Conservation (phyloP, 2,888 invertebrate species). For the Noctua pronuba region DNA sequence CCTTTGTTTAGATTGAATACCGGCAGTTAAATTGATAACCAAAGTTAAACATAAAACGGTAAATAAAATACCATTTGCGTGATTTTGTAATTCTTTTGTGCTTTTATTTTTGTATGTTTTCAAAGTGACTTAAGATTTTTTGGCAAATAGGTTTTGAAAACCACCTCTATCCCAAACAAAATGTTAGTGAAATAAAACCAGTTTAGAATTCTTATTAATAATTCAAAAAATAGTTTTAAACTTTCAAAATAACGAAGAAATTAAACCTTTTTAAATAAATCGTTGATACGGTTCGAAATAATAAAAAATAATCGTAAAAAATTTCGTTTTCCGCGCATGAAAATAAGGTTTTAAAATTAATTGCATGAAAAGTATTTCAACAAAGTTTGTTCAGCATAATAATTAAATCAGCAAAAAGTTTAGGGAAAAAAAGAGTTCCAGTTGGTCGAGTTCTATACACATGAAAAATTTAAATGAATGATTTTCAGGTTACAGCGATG, state of each 20-base stretch:
- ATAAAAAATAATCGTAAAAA: not conserved
- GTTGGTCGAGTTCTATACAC: conserved; percentile 20
- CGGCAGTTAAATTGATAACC: conserved; percentile 81
- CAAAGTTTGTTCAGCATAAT: not conserved
- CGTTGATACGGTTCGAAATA: not conserved
- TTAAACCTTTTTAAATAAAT: not conserved
- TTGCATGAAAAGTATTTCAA: not conserved
- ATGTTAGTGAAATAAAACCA: not conserved
- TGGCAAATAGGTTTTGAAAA: not conserved
- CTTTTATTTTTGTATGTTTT: conserved; percentile 46
- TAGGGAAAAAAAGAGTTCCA: not conserved
- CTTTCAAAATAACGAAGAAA: not conserved
- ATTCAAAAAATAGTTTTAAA: not conserved
- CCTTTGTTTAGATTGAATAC: conserved; percentile 84
- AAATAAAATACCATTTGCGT: conserved; percentile 64
- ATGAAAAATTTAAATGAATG: conserved; percentile 20
- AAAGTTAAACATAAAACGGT: conserved; percentile 67
- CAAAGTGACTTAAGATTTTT: conserved; percentile 32
- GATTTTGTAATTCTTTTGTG: conserved; percentile 68
- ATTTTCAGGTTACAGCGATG: conserved; percentile 58
- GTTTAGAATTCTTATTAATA: not conserved
- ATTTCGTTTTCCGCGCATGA: not conserved
- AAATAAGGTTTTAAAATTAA: not conserved
- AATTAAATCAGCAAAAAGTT: not conserved
- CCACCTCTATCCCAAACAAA: not conserved